Evolutionary conservation across 2,888 invertebrate genomes (phyloP).

Genomic region (Melanostoma mellinum): DNA sequence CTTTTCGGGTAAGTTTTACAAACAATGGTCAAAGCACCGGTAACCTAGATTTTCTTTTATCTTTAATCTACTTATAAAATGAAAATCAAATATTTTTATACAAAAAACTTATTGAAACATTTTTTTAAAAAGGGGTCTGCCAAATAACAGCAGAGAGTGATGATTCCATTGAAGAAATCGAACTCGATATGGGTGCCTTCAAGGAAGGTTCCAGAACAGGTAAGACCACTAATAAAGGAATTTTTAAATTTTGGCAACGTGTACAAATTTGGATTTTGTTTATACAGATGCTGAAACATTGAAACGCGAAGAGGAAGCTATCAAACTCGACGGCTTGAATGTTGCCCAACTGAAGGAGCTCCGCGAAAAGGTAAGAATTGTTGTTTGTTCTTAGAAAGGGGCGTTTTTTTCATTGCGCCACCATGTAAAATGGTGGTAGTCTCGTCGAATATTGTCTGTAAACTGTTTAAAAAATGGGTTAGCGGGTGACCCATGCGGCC

Average conservation of each 20-base stretch:
- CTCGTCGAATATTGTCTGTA: no score
- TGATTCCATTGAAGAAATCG: conserved; percentile 84
- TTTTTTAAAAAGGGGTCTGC: conserved; percentile 75
- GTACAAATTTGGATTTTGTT: conserved; percentile 24
- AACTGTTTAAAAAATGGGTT: no score
- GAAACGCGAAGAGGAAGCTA: conserved; percentile 96
- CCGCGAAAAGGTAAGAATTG: conserved; percentile 85
- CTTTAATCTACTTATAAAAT: neutral
- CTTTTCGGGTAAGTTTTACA: conserved; percentile 77
- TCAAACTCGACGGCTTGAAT: conserved; percentile 96
- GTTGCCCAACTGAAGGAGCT: conserved; percentile 96
- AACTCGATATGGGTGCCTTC: conserved; percentile 90
- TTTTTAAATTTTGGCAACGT: neutral
- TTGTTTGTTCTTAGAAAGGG: conserved; percentile 12
- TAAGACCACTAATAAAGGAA: conserved; percentile 78
- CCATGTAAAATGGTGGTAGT: no score
- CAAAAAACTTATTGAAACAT: conserved; percentile 5
- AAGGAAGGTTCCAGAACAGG: conserved; percentile 95
- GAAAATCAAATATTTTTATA: neutral
- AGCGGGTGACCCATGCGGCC: no score
- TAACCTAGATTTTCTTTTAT: conserved; percentile 72
- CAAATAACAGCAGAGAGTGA: conserved; percentile 77
- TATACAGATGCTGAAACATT: conserved; percentile 92
- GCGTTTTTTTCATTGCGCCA: conserved; percentile 16
- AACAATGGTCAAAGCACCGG: conserved; percentile 13